Base-by-base conservation (phyloP, 2,888 invertebrate genomes). In the Cosmia pyralina region DNA sequence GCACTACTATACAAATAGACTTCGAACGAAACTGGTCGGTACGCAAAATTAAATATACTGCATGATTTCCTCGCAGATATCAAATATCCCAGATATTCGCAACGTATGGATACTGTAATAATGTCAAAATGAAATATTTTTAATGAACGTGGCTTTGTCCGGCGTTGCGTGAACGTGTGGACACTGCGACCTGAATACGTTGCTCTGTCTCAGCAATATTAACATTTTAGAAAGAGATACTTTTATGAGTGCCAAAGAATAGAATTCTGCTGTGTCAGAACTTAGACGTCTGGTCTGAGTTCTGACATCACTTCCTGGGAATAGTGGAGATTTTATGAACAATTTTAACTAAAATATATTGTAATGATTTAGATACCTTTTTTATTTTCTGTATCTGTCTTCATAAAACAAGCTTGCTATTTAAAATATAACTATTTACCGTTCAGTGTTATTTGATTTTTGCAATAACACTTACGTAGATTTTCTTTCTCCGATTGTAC, bases 61-160 rank as follows among this genome's bases (percentile, higher is more conserved):
- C 77, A 85, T 83, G 53, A 87, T 81, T 76, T 78, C 74, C 77
- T 69, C 64, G 69, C 53, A 50, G 38, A 81, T 63, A 87, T 85
- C 71, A 81, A 83, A 87, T 85, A 81, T 85, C 63, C 73, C 67
- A 69, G 79, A 87, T 87, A 77, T 72, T 57, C 67, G 69, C 71
- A 63, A 69, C 78, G 74, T 74, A 69, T 74, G 72, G 84, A 65
- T 79, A 77, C 84, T 76, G 77, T 82, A 74, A 85, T 87, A 87
- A 87, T 84, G 86, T 85, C 86, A 86, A 85, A 87, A 77, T 85
- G 82, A 87, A 84, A 86, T 87, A 86, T 87, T 87, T 86, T 85
- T 86, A 86, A 86, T 86, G 86, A 86, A 86, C 80, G 79, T 74
- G 79, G 79, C 79, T 85, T 82, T 82, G 75, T 81, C 80, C 82